Evolutionary conservation across 1,140 invertebrate species (phyloP), one percentile per base, ranked within the genome.

Genomic region (Procambarus virginalis): DNA sequence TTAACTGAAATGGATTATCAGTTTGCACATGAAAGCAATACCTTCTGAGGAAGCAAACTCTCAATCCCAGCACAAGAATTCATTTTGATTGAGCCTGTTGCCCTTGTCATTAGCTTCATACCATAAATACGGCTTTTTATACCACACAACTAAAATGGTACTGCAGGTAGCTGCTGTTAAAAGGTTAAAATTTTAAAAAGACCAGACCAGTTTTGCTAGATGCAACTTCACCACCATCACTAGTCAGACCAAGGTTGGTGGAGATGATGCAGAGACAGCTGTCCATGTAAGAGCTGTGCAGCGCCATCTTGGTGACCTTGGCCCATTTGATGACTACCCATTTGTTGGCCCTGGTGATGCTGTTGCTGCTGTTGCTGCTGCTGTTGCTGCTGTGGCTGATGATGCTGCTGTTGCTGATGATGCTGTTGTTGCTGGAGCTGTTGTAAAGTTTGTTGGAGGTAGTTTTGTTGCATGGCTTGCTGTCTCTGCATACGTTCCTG

Each of bases 241-340:
- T 91, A 92, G 90, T 92, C 92, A 45, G 92, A 92, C 92, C 92
- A 92, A 45, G 92, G 92, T 75, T 92, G 92, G 87, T 92, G 92
- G 14, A 92, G 92, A 64, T 91, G 90, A 82, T 92, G 92, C 48
- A 92, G 86, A n/a, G 92, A 92, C 70, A 92, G 85, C 22, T 91
- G 90, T 68, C 84, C 85, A 77, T 91, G 90, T 55, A 91, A 64
- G 45, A 89, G 84, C 45, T 76, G 81, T 79, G 91, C 86, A 82
- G 86, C 86, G 70, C 68, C 82, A 64, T 79, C 90, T 77, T 88
- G 86, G n/a, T 84, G 78, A 79, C 78, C 73, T 75, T 87, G 89
- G 48, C 70, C 75, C 85, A 91, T 86, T 49, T 92, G 91, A 45
- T 89, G 82, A 70, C 75, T 80, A 55, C 49, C 68, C 84, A 85